Percentiles rank a stretch among this genome's conserved stretches.
Evolutionary conservation across 2,888 invertebrate genomes (phyloP).

Genomic region (Drosophila differens): DNA sequence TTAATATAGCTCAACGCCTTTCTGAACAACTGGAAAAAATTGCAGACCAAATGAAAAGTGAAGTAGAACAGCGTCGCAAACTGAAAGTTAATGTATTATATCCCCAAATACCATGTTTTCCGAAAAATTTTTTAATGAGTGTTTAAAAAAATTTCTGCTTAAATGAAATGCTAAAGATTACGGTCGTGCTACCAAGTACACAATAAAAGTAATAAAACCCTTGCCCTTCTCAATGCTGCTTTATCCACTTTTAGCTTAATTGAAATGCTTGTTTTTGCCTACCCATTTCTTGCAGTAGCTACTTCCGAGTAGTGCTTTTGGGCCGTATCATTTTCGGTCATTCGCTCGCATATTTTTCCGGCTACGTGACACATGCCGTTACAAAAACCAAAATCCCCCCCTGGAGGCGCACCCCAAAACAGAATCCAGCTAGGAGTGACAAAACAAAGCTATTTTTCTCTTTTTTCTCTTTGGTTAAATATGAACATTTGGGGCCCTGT

Average conservation of each 20-base stretch:
- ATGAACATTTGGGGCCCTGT: constrained; percentile 56
- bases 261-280: constrained; percentile 63
- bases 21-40: constrained; percentile 48
- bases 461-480: constrained; percentile 54
- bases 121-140: constrained; percentile 1
- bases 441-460: constrained; percentile 67
- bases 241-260: constrained; percentile 63
- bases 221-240: constrained; percentile 14
- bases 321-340: constrained; percentile 63
- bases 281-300: constrained; percentile 28
- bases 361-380: constrained; percentile 68
- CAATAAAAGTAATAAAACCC: constrained; percentile 8
- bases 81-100: background rate
- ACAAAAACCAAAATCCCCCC: constrained; percentile 25
- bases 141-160: constrained; percentile 7
- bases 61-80: constrained; percentile 26
- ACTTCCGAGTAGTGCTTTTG: constrained; percentile 48
- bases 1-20: constrained; percentile 60
- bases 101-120: background rate
- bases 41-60: constrained; percentile 66
- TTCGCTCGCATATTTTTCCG: constrained; percentile 63
- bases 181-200: constrained; percentile 2
- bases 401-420: constrained; percentile 3
- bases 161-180: constrained; percentile 31
- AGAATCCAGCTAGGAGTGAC: constrained; percentile 34